A percentile compares a stretch with the other conserved stretches of the same genome.
Conservation (phyloP, 2,888 invertebrate species). For the Lissocephala sabroskyi region DNA sequence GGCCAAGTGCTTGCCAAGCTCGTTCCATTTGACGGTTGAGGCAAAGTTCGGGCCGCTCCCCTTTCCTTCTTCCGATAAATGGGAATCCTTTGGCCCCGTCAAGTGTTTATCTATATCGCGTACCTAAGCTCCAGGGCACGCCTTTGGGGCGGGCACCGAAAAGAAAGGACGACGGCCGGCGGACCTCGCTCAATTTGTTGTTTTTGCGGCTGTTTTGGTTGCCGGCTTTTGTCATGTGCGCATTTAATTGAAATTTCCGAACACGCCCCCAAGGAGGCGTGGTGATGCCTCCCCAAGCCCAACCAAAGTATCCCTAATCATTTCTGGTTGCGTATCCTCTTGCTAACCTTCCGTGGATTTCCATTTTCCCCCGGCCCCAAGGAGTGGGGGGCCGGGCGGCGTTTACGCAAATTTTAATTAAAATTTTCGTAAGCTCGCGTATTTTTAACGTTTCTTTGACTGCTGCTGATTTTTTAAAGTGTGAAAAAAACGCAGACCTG, state of each 20-base stretch:
- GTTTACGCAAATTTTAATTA: constrained; percentile 57
- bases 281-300: too few relatives aligned
- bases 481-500: constrained; percentile 6
- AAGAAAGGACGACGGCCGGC: constrained; percentile 28
- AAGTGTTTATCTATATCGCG: constrained; percentile 60
- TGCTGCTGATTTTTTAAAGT: constrained; percentile 6
- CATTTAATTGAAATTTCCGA: constrained; percentile 59
- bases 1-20: not conserved
- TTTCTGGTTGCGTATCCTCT: too few relatives aligned
- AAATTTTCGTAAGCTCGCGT: constrained; percentile 13
- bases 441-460: too few relatives aligned
- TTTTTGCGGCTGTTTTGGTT: too few relatives aligned
- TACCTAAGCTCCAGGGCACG: constrained; percentile 24
- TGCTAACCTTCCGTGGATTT: too few relatives aligned
- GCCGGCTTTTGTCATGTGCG: constrained; percentile 18
- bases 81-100: constrained; percentile 49
- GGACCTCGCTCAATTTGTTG: constrained; percentile 2
- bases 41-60: too few relatives aligned
- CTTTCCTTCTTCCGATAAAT: constrained; percentile 7
- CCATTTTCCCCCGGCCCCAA: constrained; percentile 30
- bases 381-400: constrained; percentile 37
- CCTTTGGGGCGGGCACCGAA: too few relatives aligned
- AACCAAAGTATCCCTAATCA: too few relatives aligned
- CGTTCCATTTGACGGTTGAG: too few relatives aligned
- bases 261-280: constrained; percentile 32